Evolutionary conservation across 2,113 vertebrate species (phyloP).

Genomic region (Myanophis thanlyinensis): DNA sequence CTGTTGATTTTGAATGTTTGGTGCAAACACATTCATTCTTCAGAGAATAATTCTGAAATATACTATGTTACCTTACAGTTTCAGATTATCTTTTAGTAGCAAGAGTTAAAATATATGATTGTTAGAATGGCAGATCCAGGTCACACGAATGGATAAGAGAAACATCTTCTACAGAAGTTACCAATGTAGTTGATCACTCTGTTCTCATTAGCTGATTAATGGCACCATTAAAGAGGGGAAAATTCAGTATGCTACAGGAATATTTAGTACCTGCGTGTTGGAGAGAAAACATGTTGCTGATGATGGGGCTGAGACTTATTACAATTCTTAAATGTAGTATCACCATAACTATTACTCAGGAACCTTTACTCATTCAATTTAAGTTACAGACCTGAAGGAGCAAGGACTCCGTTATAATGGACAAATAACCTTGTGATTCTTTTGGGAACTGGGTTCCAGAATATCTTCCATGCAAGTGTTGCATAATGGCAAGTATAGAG

Average conservation of each 20-base stretch:
- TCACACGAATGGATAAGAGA: neutral
- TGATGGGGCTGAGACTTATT: neutral
- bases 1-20: neutral
- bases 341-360: neutral
- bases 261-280: conserved; percentile 34
- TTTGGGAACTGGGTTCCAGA: neutral
- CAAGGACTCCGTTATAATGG: no score
- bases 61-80: neutral
- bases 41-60: neutral
- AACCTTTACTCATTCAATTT: neutral
- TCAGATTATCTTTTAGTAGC: neutral
- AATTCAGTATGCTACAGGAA: conserved; percentile 19
- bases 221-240: conserved; percentile 9
- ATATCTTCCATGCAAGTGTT: neutral
- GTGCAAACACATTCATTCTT: neutral
- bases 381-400: neutral
- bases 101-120: neutral
- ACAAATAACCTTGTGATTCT: neutral
- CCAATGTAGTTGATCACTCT: conserved; percentile 12
- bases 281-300: neutral
- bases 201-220: conserved; percentile 51
- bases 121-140: neutral
- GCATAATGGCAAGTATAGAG: neutral
- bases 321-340: neutral
- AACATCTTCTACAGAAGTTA: conserved; percentile 18